These are phyloP conservation scores for Styela clava DNA, from an alignment of 23 tunicate genomes.

Conservation along the genomic window DNA sequence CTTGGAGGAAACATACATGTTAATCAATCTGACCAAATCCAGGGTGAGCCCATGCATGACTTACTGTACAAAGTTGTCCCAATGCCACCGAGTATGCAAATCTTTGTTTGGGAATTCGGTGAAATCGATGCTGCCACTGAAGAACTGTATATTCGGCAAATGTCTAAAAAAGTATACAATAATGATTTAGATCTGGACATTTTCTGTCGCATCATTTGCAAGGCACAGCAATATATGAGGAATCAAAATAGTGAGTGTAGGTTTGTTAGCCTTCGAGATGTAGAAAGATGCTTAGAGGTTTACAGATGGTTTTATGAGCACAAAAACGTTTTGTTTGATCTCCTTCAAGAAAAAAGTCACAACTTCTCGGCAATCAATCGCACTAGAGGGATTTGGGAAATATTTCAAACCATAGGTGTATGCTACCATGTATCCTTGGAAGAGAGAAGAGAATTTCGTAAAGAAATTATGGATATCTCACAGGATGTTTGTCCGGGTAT, in stretches of 20 bases:
- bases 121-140: conserved; percentile 38
- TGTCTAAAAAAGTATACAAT: conserved; percentile 30
- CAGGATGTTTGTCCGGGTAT: background rate
- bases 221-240: conserved; percentile 7
- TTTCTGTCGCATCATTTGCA: background rate
- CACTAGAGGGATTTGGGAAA: background rate
- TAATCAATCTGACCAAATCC: conserved; percentile 13
- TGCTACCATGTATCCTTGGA: conserved; percentile 11
- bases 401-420: background rate
- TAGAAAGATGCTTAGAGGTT: conserved; percentile 41
- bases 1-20: conserved; percentile 41
- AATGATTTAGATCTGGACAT: background rate
- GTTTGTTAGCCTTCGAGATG: conserved; percentile 49
- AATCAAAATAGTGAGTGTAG: background rate
- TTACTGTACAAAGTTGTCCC: conserved; percentile 53
- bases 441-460: background rate
- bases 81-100: conserved; percentile 50
- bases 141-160: conserved; percentile 32
- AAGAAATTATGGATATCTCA: background rate
- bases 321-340: background rate
- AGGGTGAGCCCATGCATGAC: conserved; percentile 40
- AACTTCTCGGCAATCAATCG: no score
- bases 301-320: conserved; percentile 51
- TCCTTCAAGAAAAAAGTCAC: background rate
- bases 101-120: conserved; percentile 62